phyloP scores from a whole-genome alignment of 1,140 invertebrate species.

The Diuraphis noxia region DNA sequence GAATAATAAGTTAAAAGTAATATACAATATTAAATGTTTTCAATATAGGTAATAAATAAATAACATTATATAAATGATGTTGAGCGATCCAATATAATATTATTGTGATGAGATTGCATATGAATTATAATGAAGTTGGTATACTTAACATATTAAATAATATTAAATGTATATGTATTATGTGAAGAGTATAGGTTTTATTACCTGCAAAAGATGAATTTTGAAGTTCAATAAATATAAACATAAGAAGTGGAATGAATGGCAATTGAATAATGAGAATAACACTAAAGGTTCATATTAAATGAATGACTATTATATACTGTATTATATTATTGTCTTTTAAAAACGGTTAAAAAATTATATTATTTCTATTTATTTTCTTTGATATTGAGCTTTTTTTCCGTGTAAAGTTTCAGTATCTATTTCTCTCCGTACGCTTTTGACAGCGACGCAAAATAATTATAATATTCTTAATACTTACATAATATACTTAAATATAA shows the following conservation, averaged over 20 bases:
- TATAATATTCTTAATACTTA: conserved; percentile 23
- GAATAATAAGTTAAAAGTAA: background rate
- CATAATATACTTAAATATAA: background rate
- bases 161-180: background rate
- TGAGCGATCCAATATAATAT: conserved; percentile 1
- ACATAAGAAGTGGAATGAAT: no score
- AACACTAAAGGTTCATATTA: background rate
- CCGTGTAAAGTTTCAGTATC: conserved; percentile 41
- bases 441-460: conserved; percentile 37
- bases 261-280: background rate
- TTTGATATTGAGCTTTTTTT: conserved; percentile 40
- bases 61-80: background rate
- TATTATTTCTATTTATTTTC: conserved; percentile 26
- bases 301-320: background rate
- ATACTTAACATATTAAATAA: background rate
- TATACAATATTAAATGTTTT: background rate
- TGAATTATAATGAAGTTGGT: background rate
- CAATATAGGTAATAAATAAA: background rate
- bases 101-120: background rate
- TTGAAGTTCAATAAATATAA: background rate
- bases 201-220: background rate
- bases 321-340: conserved; percentile 34
- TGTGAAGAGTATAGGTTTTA: background rate
- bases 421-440: conserved; percentile 46
- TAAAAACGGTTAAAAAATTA: conserved; percentile 17